Evolutionary conservation across 2,113 vertebrate genomes (phyloP).

Genomic region (Triplophysa tibetana): DNA sequence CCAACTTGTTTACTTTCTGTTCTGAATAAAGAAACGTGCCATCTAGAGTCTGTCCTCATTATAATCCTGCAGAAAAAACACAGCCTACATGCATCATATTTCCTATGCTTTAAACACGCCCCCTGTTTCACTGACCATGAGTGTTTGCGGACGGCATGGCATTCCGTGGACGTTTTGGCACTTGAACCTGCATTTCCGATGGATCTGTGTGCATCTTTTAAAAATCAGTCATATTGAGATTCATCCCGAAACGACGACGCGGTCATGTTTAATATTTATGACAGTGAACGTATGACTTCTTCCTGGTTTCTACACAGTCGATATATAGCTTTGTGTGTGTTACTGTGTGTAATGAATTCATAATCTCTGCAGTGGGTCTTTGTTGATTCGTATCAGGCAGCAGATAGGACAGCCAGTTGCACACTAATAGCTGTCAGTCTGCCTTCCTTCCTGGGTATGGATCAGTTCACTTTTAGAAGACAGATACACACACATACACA

Average conservation of each 20-base stretch:
- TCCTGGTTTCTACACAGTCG: slow-evolving; percentile 3
- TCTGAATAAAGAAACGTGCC: neutral
- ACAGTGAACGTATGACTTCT: neutral
- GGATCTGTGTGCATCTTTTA: slow-evolving; percentile 18
- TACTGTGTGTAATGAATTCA: slow-evolving; percentile 74
- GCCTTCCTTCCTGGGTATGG: slow-evolving; percentile 54
- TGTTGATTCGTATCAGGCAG: slow-evolving; percentile 74
- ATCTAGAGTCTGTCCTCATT: neutral
- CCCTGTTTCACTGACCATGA: neutral
- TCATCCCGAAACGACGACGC: neutral
- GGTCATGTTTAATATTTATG: slow-evolving; percentile 27
- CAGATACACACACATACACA: slow-evolving; percentile 29
- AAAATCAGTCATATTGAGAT: neutral
- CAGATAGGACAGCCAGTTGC: slow-evolving; percentile 70
- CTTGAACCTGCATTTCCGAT: neutral
- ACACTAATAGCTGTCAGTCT: slow-evolving; percentile 73
- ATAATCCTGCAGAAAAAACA: neutral
- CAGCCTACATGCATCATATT: slow-evolving; percentile 5
- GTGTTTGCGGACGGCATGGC: neutral
- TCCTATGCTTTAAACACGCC: neutral
- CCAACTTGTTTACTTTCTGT: neutral
- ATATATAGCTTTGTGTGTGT: slow-evolving; percentile 11
- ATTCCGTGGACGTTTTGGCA: neutral
- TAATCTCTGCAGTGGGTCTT: slow-evolving; percentile 71
- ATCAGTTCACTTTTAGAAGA: slow-evolving; percentile 19